phyloP scores from a whole-genome alignment of 1,140 invertebrate species.

The Heliconius congener region DNA sequence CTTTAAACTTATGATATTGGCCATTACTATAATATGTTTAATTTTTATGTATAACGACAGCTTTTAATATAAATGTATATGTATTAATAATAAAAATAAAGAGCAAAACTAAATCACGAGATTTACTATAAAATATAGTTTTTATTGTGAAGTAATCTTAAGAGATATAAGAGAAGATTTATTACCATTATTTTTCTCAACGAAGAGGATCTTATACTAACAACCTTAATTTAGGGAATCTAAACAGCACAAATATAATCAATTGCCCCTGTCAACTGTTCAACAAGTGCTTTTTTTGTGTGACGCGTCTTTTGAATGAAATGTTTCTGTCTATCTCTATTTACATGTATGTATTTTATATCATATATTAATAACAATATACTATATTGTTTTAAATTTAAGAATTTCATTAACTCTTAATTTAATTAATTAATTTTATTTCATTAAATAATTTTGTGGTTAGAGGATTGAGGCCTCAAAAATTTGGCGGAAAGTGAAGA shows the following conservation, averaged over 20 bases:
- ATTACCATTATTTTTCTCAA: conserved; percentile 37
- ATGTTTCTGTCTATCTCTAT: not conserved
- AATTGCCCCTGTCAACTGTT: conserved; percentile 32
- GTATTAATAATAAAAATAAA: not conserved
- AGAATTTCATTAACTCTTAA: not conserved
- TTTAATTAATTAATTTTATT: too few relatives aligned
- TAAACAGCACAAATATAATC: conserved; percentile 34
- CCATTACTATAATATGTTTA: not conserved
- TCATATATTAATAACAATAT: too few relatives aligned
- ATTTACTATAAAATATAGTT: not conserved
- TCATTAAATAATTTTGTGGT: too few relatives aligned
- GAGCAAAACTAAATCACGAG: not conserved
- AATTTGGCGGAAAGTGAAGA: too few relatives aligned
- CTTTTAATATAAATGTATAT: too few relatives aligned
- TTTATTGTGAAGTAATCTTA: conserved; percentile 20
- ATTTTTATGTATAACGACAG: too few relatives aligned
- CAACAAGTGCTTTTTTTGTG: conserved; percentile 39
- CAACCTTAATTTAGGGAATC: conserved; percentile 36
- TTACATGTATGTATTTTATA: not conserved
- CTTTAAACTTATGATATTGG: not conserved
- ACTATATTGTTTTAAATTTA: not conserved
- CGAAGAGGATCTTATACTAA: conserved; percentile 28
- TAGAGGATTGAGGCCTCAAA: too few relatives aligned
- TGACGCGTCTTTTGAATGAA: conserved; percentile 11
- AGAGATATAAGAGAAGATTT: conserved; percentile 28